Evolutionary conservation across 2,797 vertebrate species (phyloP).

Genomic region (Poecilia gillii): DNA sequence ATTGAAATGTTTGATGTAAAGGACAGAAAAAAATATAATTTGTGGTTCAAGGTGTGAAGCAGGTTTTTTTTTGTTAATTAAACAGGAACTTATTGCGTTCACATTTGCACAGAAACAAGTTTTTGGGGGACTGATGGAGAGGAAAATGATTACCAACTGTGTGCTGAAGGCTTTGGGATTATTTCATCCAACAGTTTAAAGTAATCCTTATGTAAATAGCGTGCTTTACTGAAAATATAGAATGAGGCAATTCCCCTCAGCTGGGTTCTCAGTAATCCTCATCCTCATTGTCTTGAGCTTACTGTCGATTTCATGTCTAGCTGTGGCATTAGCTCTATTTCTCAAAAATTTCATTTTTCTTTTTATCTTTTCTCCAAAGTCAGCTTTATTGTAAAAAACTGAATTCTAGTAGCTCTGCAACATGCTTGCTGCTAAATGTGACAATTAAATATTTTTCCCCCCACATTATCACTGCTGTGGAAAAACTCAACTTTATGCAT

Average conservation of each 20-base stretch:
- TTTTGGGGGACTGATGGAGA: constrained; percentile 63
- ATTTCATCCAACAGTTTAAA: constrained; percentile 77
- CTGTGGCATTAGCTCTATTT: constrained; percentile 65
- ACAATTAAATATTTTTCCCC: constrained; percentile 46
- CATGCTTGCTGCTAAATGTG: constrained; percentile 25
- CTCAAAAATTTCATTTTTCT: constrained; percentile 68
- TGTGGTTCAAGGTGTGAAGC: constrained; percentile 29
- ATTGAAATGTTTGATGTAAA: constrained; percentile 24
- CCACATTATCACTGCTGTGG: constrained; percentile 1
- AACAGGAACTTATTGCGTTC: constrained; percentile 17
- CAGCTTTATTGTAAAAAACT: constrained; percentile 53
- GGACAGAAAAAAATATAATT: neutral
- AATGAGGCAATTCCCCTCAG: constrained; percentile 65
- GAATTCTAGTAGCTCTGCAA: constrained; percentile 41
- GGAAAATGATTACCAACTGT: constrained; percentile 69
- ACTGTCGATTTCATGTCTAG: constrained; percentile 77
- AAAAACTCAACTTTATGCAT: constrained; percentile 4
- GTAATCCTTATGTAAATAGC: constrained; percentile 81
- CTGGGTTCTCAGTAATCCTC: constrained; percentile 72
- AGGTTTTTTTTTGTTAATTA: constrained; percentile 6
- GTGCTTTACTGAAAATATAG: constrained; percentile 78
- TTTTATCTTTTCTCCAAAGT: constrained; percentile 63
- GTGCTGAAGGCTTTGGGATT: constrained; percentile 73
- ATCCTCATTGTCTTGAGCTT: constrained; percentile 80
- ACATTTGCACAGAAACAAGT: constrained; percentile 61